Evolutionary conservation across 2,797 vertebrate genomes (phyloP), one percentile per base, ranked within the genome.

Genomic region (Ctenochaetus hawaiiensis): DNA sequence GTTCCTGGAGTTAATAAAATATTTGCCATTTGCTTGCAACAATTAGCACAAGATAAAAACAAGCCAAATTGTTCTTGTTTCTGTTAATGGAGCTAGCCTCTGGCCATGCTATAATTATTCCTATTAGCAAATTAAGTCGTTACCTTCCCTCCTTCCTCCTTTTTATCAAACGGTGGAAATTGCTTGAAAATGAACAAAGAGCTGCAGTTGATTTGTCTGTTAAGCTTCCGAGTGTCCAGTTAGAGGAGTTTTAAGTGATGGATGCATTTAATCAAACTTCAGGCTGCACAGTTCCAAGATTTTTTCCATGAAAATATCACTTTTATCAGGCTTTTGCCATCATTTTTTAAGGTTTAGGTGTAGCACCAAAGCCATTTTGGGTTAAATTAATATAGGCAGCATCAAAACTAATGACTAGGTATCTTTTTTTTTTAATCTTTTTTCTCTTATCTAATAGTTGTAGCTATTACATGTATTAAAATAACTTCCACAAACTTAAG

Each of bases 21-120:
- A 95, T 95, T 94, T 94, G 84, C 86, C 89, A 80, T 95, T 96
- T 93, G 93, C 95, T 95, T 92, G 91, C 91, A 89, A 95, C 91
- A 96, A 95, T 95, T 97, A 96, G 91, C 86, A 88, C 62, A 95
- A 95, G 93, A 96, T 92, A 96, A 97, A 95, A 96, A 95, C 86
- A 70, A 91, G 82, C 93, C 94, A 95, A 95, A 95, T 94, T 91
- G 92, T 96, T 96, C 94, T 94, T 91, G 91, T 94, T 96, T 91
- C 93, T 95, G 89, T 82, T 94, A 94, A 90, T 89, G 89, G 90
- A 93, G 92, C 84, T 94, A 95, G 95, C 93, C 94, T 88, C 93
- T 94, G 93, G 95, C 91, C 91, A 95, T 84, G 85, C 85, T 95
- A 86, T 94, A 97, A 97, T 96, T 96, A 95, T 94, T 95, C 89